phyloP scores from a whole-genome alignment of 1,140 invertebrate species.

The Mactra quadrangularis region DNA sequence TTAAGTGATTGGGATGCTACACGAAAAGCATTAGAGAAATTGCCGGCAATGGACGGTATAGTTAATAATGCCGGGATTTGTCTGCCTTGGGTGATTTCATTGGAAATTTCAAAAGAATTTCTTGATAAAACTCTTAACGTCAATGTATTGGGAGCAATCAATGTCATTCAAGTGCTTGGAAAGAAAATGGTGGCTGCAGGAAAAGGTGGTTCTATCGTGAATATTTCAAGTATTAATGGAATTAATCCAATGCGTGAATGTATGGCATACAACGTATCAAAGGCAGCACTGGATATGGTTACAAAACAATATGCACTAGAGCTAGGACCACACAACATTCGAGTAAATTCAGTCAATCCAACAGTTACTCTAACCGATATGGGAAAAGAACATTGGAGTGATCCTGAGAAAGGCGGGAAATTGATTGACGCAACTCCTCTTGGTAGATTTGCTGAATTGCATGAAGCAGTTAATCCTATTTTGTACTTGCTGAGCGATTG shows the following conservation, averaged over 20 bases:
- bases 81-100: constrained; percentile 86
- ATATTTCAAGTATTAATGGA: constrained; percentile 91
- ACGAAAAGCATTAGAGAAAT: constrained; percentile 84
- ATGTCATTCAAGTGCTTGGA: constrained; percentile 88
- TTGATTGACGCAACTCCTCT: constrained; percentile 92
- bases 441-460: constrained; percentile 84
- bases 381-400: constrained; percentile 91
- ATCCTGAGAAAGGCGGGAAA: constrained; percentile 88
- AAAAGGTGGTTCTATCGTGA: constrained; percentile 91
- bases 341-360: constrained; percentile 95
- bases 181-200: constrained; percentile 88
- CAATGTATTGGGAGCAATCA: constrained; percentile 93
- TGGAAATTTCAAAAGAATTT: constrained; percentile 87
- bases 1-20: constrained; percentile 91
- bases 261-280: constrained; percentile 88
- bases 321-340: constrained; percentile 92
- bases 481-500: constrained; percentile 92
- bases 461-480: constrained; percentile 89
- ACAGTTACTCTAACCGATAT: constrained; percentile 93
- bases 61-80: constrained; percentile 92
- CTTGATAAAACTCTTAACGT: constrained; percentile 89
- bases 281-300: constrained; percentile 86
- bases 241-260: constrained; percentile 89
- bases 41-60: constrained; percentile 88
- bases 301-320: constrained; percentile 91